Percentiles rank a stretch among this genome's conserved stretches.
These are phyloP conservation scores for Apeira syringaria DNA, from an alignment of 2,888 invertebrate genomes.

Conservation along the genomic window DNA sequence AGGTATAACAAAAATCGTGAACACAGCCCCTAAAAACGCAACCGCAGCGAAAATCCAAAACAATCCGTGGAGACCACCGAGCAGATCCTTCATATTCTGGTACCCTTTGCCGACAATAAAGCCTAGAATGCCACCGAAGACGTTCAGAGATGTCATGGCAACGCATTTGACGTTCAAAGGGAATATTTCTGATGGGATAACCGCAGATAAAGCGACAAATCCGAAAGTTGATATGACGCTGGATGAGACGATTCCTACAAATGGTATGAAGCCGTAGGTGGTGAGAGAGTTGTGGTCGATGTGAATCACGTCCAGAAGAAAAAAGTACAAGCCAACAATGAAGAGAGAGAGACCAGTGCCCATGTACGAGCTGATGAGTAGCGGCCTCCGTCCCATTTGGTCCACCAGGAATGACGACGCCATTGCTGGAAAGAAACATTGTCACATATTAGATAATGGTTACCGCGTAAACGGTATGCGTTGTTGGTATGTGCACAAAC, in stretches of 20 bases:
- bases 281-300: constrained; percentile 22
- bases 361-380: constrained; percentile 58
- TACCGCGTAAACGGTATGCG: too few species aligned
- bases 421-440: constrained; percentile 43
- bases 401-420: constrained; percentile 48
- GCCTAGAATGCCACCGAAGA: constrained; percentile 68
- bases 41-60: constrained; percentile 71
- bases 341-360: constrained; percentile 45
- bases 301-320: constrained; percentile 40
- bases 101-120: constrained; percentile 69
- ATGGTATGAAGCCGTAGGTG: constrained; percentile 45
- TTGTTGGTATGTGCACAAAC: too few species aligned
- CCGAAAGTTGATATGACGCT: constrained; percentile 57
- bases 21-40: constrained; percentile 63
- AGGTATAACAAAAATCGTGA: constrained; percentile 64
- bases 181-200: constrained; percentile 78
- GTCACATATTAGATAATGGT: too few species aligned
- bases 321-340: constrained; percentile 52
- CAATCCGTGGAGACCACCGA: constrained; percentile 58
- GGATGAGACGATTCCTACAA: constrained; percentile 56
- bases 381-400: constrained; percentile 58
- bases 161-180: constrained; percentile 77
- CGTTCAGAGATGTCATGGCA: constrained; percentile 68
- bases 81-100: constrained; percentile 62
- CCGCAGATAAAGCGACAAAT: constrained; percentile 64